A percentile compares a stretch with the other conserved stretches of the same genome.
phyloP scores from a whole-genome alignment of 2,888 invertebrate genomes.

The Halocaridina rubra region DNA sequence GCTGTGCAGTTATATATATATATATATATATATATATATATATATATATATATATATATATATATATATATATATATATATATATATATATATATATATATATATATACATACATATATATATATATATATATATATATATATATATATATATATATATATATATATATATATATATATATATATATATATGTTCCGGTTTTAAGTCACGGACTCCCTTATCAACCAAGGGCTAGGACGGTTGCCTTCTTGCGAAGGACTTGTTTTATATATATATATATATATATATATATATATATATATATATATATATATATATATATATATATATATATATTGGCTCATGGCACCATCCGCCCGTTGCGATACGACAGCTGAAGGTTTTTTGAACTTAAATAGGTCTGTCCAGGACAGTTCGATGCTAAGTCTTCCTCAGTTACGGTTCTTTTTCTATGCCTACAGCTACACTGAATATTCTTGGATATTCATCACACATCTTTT shows the following conservation, averaged over 20 bases:
- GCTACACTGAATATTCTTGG: too few relatives aligned
- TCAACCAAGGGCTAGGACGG: too few relatives aligned
- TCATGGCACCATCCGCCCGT: too few relatives aligned
- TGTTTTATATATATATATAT: slow-evolving; percentile 24
- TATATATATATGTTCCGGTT: slow-evolving; percentile 20
- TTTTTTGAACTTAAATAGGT: too few relatives aligned
- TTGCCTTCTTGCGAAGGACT: too few relatives aligned
- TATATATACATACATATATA: not conserved
- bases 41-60: slow-evolving; percentile 34
- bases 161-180: not conserved
- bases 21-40: not conserved
- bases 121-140: not conserved
- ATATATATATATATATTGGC: slow-evolving; percentile 7
- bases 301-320: slow-evolving; percentile 35
- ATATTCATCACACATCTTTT: too few relatives aligned
- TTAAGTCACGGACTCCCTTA: too few relatives aligned
- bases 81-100: not conserved
- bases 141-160: slow-evolving; percentile 1
- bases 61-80: slow-evolving; percentile 17
- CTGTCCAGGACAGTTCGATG: too few relatives aligned
- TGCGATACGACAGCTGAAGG: too few relatives aligned
- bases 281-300: slow-evolving; percentile 10
- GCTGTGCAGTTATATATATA: not conserved
- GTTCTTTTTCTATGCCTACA: too few relatives aligned
- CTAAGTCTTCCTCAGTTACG: too few relatives aligned